Conservation (phyloP, 2,888 invertebrate species). For the Crossocerus cetratus region DNA sequence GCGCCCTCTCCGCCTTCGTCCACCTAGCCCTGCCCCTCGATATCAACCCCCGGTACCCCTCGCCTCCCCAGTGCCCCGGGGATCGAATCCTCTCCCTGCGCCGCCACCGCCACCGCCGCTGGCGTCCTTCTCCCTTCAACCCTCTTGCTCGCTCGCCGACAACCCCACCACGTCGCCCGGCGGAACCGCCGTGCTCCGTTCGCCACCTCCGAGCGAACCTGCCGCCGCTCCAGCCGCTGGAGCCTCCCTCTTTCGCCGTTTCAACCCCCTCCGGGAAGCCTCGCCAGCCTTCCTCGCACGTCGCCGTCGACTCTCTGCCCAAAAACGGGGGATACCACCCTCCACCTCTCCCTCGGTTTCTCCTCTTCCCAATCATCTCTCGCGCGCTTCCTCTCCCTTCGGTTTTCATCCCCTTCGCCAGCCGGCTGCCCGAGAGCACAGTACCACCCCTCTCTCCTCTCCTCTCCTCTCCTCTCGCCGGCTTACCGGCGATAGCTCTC, state of each 20-base stretch:
- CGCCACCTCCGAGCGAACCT: neutral
- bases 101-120: constrained; percentile 44
- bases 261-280: neutral
- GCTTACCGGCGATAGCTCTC: too few relatives aligned
- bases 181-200: neutral
- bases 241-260: too few relatives aligned
- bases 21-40: constrained; percentile 74
- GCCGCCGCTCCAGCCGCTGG: too few relatives aligned
- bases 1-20: constrained; percentile 76
- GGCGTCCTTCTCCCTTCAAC: constrained; percentile 27
- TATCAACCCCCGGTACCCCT: constrained; percentile 65
- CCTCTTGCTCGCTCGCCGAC: constrained; percentile 27
- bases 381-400: constrained; percentile 52
- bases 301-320: constrained; percentile 20
- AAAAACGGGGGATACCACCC: constrained; percentile 32
- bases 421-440: constrained; percentile 39
- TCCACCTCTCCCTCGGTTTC: constrained; percentile 10
- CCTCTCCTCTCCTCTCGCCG: neutral
- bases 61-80: constrained; percentile 54
- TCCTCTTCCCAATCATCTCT: constrained; percentile 56
- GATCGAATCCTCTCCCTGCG: constrained; percentile 58
- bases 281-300: neutral
- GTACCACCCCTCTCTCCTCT: constrained; percentile 25
- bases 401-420: constrained; percentile 46
- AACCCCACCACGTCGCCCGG: constrained; percentile 35